Evolutionary conservation across 2,888 invertebrate genomes (phyloP).

Genomic region (Onthophagus sagittarius): DNA sequence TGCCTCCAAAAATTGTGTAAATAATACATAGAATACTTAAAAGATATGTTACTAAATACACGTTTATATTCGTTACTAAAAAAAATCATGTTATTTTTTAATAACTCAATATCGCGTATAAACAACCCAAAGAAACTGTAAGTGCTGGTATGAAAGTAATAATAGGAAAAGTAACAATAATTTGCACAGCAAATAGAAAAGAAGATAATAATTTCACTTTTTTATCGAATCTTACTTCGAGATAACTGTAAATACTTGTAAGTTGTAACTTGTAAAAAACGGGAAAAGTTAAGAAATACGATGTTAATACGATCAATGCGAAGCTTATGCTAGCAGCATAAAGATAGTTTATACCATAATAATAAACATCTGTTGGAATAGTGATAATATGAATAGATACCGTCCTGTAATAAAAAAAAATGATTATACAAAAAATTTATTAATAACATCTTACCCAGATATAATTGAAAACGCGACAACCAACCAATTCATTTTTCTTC

Average conservation of each 20-base stretch:
- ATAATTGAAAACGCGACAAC: too few relatives aligned
- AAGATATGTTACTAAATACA: conserved; percentile 62
- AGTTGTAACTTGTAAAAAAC: conserved; percentile 66
- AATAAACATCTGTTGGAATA: conserved; percentile 70
- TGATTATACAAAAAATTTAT: too few relatives aligned
- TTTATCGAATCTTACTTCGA: conserved; percentile 61
- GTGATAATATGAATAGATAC: conserved; percentile 52
- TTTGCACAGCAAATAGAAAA: conserved; percentile 56
- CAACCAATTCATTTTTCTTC: too few relatives aligned
- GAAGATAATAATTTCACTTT: conserved; percentile 58
- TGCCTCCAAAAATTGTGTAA: conserved; percentile 68
- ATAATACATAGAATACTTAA: conserved; percentile 71
- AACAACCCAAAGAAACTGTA: conserved; percentile 58
- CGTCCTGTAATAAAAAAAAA: too few relatives aligned
- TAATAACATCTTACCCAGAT: too few relatives aligned
- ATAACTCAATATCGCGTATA: conserved; percentile 28
- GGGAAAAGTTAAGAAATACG: conserved; percentile 52
- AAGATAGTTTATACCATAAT: conserved; percentile 64
- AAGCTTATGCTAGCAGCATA: conserved; percentile 45
- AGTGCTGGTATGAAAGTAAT: conserved; percentile 67
- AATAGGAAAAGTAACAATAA: conserved; percentile 58
- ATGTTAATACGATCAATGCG: conserved; percentile 36
- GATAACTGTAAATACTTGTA: conserved; percentile 66
- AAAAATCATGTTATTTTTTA: conserved; percentile 48
- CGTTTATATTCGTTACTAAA: conserved; percentile 51